phyloP scores from a whole-genome alignment of 2,113 vertebrate species.

The Boleophthalmus pectinirostris region DNA sequence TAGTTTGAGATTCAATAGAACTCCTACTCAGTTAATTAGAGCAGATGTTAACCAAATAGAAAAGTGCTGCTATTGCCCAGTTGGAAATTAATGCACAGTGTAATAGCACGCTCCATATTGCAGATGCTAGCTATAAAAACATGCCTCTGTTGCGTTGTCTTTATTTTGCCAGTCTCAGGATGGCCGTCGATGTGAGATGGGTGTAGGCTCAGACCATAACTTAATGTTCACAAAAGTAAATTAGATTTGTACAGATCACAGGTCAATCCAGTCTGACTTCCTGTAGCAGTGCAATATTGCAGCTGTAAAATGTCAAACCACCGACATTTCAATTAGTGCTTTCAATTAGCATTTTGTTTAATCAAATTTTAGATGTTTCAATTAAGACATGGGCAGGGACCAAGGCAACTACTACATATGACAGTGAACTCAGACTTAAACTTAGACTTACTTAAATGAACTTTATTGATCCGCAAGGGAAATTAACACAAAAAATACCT shows the following conservation, averaged over 20 bases:
- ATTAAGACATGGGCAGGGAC: constrained; percentile 1
- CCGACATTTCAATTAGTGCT: background rate
- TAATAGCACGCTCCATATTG: background rate
- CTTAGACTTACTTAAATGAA: no score
- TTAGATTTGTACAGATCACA: constrained; percentile 15
- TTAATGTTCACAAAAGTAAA: constrained; percentile 12
- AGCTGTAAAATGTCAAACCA: constrained; percentile 3
- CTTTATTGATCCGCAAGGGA: no score
- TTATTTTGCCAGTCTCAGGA: background rate
- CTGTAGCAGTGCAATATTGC: background rate
- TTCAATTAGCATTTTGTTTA: background rate
- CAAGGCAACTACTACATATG: background rate
- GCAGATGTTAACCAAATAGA: background rate
- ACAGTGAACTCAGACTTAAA: background rate
- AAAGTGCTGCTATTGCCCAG: background rate
- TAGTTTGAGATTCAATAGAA: background rate
- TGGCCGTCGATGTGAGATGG: background rate
- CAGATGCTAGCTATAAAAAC: background rate
- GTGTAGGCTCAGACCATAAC: background rate
- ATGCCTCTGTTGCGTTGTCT: background rate
- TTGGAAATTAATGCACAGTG: background rate
- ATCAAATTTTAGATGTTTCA: background rate
- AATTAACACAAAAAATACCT: background rate
- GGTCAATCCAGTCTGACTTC: constrained; percentile 12
- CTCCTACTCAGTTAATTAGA: background rate